Evolutionary conservation across 2,113 vertebrate species (phyloP).

Genomic region (Calypte anna): DNA sequence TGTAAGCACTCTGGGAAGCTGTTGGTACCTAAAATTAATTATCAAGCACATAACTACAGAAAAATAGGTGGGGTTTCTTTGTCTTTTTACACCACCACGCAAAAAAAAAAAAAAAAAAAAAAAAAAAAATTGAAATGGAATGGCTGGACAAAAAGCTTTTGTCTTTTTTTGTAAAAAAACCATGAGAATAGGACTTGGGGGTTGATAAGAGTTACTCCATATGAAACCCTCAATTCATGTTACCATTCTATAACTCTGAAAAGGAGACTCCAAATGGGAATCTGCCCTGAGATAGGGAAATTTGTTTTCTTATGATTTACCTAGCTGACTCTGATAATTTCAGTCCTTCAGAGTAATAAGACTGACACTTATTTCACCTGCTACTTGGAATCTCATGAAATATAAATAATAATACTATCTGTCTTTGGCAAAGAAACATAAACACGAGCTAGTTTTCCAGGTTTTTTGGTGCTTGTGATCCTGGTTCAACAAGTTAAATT

Average conservation of each 20-base stretch:
- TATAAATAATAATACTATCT: neutral
- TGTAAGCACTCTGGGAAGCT: neutral
- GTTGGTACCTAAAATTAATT: neutral
- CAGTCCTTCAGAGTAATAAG: neutral
- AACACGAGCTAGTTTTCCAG: neutral
- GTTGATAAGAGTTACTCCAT: accelerated
- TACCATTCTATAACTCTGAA: neutral
- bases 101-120: neutral
- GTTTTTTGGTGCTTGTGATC: neutral
- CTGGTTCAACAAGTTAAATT: neutral
- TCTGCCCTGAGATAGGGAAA: neutral
- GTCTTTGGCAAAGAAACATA: neutral
- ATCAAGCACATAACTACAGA: neutral
- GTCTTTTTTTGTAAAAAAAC: neutral
- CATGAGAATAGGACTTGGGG: neutral
- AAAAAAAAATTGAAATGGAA: neutral
- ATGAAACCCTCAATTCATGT: neutral
- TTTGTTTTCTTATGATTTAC: neutral
- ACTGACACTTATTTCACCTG: neutral
- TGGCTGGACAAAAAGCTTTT: accelerated
- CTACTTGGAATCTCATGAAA: neutral
- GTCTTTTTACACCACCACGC: neutral
- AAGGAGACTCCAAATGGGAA: neutral
- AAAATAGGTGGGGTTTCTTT: neutral
- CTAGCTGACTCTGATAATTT: neutral